Evolutionary conservation across 2,797 vertebrate genomes (phyloP), one percentile per base, ranked within the genome.

Genomic region (Eupleurogrammus muticus): DNA sequence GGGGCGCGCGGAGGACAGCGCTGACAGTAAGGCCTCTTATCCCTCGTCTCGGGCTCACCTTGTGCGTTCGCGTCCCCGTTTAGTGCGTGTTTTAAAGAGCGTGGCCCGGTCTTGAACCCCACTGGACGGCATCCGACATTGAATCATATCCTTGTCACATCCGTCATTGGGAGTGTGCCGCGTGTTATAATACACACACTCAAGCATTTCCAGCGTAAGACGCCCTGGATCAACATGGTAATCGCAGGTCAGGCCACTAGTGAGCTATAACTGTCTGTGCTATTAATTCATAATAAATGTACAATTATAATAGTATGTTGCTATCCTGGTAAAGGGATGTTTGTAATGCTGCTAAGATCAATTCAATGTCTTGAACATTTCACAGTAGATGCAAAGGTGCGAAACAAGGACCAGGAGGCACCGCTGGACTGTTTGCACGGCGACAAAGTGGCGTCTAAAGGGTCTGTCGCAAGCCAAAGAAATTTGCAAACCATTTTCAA

Each of bases 81-180:
- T 38, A 63, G 21, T 51, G 53, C 48, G 9, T 48, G 34, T 17
- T 50, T 17, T 32, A 9, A 35, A n/a, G 57, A 48, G 51, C 5
- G 2, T 40, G 67, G 47, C 65, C 72, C 54, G 74, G 51, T 84
- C 74, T 87, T 84, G 73, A 86, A 87, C 74, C 60, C 23, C n/a
- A 2, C 13, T 0, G 20, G 14, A 70, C 60, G 57, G 20, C 51
- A 13, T 16, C 16, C n/a, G 12, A 40, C 58, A 24, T 42, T 60
- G 56, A 77, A 78, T 79, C 50, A 71, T 48, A 67, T 5, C 11
- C 68, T n/a, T 56, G 49, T 78, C 76, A 62, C 76, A 70, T 87
- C 1, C 32, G 49, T 86, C 79, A 80, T 56, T 63, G 77, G 59
- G 77, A 80, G 64, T 49, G 47, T 57, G 51, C 36, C 50, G 34